Conservation (phyloP, 1,140 invertebrate genomes). For the Lepidurus arcticus region DNA sequence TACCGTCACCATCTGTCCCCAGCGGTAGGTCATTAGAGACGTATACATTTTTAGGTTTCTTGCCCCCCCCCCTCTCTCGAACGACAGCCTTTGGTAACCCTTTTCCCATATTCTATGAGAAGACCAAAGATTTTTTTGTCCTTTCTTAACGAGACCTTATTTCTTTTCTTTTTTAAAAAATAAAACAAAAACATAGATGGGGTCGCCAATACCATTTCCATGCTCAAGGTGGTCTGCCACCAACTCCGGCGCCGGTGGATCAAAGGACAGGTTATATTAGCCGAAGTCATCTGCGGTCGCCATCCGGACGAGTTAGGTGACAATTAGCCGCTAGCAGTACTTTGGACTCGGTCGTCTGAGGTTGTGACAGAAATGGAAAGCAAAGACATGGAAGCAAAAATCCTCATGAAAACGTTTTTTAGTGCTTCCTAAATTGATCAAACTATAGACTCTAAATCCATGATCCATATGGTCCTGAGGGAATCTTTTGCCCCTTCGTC, state of each 20-base stretch:
- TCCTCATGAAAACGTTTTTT: not conserved
- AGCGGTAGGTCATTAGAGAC: not conserved
- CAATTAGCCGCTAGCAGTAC: not conserved
- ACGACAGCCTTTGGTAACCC: not conserved
- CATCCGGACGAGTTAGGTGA: constrained; percentile 77
- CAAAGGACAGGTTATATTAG: constrained; percentile 71
- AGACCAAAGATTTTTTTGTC: not conserved
- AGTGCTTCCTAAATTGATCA: not conserved
- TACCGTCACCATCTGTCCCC: not conserved
- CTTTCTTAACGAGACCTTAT: not conserved
- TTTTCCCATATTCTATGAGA: not conserved
- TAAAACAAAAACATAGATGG: constrained; percentile 49
- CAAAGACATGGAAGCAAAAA: not conserved
- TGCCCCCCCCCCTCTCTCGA: not conserved
- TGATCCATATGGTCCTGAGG: no score
- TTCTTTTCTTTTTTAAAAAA: not conserved
- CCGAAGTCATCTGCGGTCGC: constrained; percentile 77
- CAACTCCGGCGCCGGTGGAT: constrained; percentile 48
- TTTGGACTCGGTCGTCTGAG: not conserved
- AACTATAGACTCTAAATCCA: no score
- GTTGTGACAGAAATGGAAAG: not conserved
- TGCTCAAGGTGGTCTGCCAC: constrained; percentile 55
- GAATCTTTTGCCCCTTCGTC: not conserved
- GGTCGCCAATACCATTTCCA: constrained; percentile 47
- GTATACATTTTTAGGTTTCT: not conserved